Evolutionary conservation across 2,797 vertebrate genomes (phyloP).

Genomic region (Amniataba percoides): DNA sequence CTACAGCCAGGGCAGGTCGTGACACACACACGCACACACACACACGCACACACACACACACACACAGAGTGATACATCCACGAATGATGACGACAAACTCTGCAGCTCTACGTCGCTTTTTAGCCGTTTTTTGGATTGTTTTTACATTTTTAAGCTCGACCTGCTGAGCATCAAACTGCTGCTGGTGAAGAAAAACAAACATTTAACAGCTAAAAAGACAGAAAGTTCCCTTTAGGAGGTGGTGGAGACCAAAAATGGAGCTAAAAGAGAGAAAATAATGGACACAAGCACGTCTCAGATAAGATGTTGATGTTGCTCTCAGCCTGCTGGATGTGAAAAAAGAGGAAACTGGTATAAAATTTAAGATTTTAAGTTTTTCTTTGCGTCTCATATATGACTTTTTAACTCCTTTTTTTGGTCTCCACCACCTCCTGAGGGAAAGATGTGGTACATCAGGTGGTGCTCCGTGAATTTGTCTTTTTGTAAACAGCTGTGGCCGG

Average conservation of each 20-base stretch:
- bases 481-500: background rate
- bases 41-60: background rate
- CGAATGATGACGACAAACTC: background rate
- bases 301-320: too few relatives aligned
- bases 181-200: background rate
- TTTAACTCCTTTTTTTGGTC: too few relatives aligned
- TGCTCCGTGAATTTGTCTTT: background rate
- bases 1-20: constrained; percentile 87
- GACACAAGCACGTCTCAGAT: too few relatives aligned
- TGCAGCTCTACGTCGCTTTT: background rate
- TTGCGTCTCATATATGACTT: too few relatives aligned
- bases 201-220: background rate
- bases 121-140: background rate
- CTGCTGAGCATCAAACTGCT: too few relatives aligned
- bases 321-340: too few relatives aligned
- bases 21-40: constrained; percentile 12
- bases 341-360: too few relatives aligned
- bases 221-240: background rate
- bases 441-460: too few relatives aligned
- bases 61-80: background rate
- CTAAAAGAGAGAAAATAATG: too few relatives aligned
- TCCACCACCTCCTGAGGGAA: too few relatives aligned
- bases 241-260: background rate
- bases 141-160: background rate
- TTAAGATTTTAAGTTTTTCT: too few relatives aligned